Evolutionary conservation across 2,113 vertebrate species (phyloP).

Genomic region (Hippocampus zosterae): DNA sequence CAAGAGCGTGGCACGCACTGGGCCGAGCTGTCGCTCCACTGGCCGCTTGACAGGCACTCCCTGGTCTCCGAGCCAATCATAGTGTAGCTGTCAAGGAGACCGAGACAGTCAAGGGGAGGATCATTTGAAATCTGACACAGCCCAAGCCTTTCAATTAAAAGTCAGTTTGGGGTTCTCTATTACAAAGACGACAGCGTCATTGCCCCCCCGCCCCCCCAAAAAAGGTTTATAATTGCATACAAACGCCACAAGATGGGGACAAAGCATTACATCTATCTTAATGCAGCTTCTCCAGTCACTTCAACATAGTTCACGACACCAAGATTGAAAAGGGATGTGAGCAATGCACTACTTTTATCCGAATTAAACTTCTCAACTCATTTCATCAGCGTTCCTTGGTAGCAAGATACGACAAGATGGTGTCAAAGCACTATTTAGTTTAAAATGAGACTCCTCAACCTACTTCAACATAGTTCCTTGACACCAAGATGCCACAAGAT

Average conservation of each 20-base stretch:
- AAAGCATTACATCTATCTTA: no score
- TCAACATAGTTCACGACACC: no score
- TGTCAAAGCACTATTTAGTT: not conserved
- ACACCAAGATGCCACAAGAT: no score
- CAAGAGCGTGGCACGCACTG: constrained; percentile 92
- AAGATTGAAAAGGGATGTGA: no score
- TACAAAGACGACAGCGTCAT: not conserved
- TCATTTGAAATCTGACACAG: not conserved
- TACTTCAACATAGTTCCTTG: no score
- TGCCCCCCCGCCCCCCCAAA: not conserved
- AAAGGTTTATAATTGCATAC: not conserved
- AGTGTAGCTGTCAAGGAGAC: constrained; percentile 77
- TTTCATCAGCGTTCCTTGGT: no score
- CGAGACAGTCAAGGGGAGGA: not conserved
- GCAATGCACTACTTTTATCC: no score
- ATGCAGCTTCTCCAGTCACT: no score
- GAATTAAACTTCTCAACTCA: no score
- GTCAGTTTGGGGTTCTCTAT: no score
- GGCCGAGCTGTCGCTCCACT: constrained; percentile 81
- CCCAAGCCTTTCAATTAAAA: not conserved
- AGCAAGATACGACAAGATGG: no score
- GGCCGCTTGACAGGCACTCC: constrained; percentile 81
- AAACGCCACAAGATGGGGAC: not conserved
- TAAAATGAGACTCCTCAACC: no score
- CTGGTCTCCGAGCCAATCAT: constrained; percentile 81